Conservation (phyloP, 2,888 invertebrate genomes). For the Chrysina gloriosa region DNA sequence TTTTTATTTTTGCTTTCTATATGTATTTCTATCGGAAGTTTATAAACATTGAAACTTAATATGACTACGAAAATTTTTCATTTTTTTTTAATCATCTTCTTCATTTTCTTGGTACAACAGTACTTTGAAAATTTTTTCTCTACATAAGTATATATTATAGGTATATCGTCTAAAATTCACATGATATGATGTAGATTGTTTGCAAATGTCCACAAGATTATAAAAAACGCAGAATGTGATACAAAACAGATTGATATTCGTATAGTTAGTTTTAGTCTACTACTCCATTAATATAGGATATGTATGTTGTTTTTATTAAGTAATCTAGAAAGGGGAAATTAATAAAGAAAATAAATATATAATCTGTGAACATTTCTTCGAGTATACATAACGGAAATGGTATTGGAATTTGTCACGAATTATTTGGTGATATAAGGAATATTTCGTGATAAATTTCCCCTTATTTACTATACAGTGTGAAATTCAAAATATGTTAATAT, state of each 20-base stretch:
- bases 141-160: slow-evolving; percentile 30
- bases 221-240: slow-evolving; percentile 46
- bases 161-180: slow-evolving; percentile 45
- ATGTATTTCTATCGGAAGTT: slow-evolving; percentile 51
- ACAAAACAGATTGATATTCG: slow-evolving; percentile 38
- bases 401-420: too few species aligned
- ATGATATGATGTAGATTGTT: slow-evolving; percentile 55
- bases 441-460: background rate
- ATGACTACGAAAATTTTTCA: slow-evolving; percentile 39
- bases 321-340: slow-evolving; percentile 40
- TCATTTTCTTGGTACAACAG: background rate
- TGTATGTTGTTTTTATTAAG: slow-evolving; percentile 52
- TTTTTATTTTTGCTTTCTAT: slow-evolving; percentile 48
- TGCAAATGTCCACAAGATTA: slow-evolving; percentile 49
- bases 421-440: too few species aligned
- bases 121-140: slow-evolving; percentile 14
- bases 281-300: slow-evolving; percentile 56
- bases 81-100: slow-evolving; percentile 29
- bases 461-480: slow-evolving; percentile 4
- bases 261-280: slow-evolving; percentile 16
- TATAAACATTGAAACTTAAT: slow-evolving; percentile 48
- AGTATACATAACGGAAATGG: slow-evolving; percentile 20
- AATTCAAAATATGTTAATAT: slow-evolving; percentile 49
- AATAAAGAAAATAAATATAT: slow-evolving; percentile 42
- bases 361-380: slow-evolving; percentile 50